Conservation (phyloP, 2,888 invertebrate species). For the Plutella xylostella region DNA sequence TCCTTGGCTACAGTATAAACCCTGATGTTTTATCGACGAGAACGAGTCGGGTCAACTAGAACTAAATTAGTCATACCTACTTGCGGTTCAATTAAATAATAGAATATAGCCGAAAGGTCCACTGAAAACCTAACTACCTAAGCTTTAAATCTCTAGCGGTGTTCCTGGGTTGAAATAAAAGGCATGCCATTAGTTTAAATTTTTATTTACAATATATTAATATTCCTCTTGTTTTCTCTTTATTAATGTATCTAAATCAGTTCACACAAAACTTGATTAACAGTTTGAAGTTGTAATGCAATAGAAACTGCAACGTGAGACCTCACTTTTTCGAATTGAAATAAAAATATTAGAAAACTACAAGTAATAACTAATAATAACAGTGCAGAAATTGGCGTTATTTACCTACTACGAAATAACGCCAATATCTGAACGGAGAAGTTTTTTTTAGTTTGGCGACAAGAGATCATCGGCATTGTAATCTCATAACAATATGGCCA, state of each 20-base stretch:
- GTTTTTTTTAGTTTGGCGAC: too few species aligned
- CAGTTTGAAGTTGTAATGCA: slow-evolving; percentile 21
- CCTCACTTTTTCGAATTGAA: slow-evolving; percentile 47
- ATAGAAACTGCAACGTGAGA: slow-evolving; percentile 19
- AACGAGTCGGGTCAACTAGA: too few species aligned
- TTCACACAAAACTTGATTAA: slow-evolving; percentile 38
- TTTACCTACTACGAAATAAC: slow-evolving; percentile 23
- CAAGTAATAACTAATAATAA: neutral
- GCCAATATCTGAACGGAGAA: too few species aligned
- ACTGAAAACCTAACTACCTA: too few species aligned
- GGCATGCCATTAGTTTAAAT: too few species aligned
- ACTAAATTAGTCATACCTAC: too few species aligned
- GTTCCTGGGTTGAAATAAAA: too few species aligned
- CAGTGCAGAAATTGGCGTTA: slow-evolving; percentile 18
- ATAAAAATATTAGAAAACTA: neutral
- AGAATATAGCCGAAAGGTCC: too few species aligned
- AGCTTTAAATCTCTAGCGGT: too few species aligned
- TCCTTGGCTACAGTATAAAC: too few species aligned
- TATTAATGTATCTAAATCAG: slow-evolving; percentile 49
- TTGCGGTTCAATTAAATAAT: too few species aligned
- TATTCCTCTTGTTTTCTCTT: slow-evolving; percentile 55
- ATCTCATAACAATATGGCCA: slow-evolving; percentile 49
- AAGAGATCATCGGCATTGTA: slow-evolving; percentile 45
- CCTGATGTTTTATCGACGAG: too few species aligned
- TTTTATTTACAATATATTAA: slow-evolving; percentile 70